These are phyloP conservation scores for Drosophila kambysellisi DNA, from an alignment of 2,888 invertebrate genomes.

Conservation along the genomic window DNA sequence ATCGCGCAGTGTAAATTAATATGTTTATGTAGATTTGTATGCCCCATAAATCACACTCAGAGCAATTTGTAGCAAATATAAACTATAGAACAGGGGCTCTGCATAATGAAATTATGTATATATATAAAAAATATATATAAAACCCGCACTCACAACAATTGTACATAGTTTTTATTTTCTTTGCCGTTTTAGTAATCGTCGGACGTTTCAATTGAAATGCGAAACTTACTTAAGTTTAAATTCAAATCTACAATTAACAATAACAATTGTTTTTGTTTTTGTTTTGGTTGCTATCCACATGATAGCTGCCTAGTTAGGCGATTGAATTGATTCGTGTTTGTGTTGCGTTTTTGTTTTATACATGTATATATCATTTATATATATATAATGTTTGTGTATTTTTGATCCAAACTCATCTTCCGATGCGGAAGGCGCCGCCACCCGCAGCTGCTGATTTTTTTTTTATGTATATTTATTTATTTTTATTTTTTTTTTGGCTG, in stretches of 20 bases:
- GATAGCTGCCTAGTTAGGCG: conserved; percentile 27
- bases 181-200: conserved; percentile 46
- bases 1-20: neutral
- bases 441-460: conserved; percentile 32
- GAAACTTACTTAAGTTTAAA: conserved; percentile 53
- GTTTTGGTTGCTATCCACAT: conserved; percentile 15
- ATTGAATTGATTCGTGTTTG: conserved; percentile 25
- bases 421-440: conserved; percentile 75
- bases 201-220: conserved; percentile 64
- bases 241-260: conserved; percentile 30
- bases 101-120: neutral
- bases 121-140: neutral
- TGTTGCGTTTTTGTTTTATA: conserved; percentile 23
- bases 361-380: conserved; percentile 16
- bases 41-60: conserved; percentile 15
- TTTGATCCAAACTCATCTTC: conserved; percentile 61
- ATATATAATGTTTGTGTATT: conserved; percentile 29
- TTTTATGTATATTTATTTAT: conserved; percentile 13
- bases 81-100: conserved; percentile 1
- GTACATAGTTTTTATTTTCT: conserved; percentile 20
- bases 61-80: neutral
- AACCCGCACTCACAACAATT: neutral
- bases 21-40: neutral
- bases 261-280: conserved; percentile 23
- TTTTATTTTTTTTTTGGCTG: conserved; percentile 16